Evolutionary conservation across 2,113 vertebrate species (phyloP), one percentile per base, ranked within the genome.

Genomic region (Peromyscus californicus): DNA sequence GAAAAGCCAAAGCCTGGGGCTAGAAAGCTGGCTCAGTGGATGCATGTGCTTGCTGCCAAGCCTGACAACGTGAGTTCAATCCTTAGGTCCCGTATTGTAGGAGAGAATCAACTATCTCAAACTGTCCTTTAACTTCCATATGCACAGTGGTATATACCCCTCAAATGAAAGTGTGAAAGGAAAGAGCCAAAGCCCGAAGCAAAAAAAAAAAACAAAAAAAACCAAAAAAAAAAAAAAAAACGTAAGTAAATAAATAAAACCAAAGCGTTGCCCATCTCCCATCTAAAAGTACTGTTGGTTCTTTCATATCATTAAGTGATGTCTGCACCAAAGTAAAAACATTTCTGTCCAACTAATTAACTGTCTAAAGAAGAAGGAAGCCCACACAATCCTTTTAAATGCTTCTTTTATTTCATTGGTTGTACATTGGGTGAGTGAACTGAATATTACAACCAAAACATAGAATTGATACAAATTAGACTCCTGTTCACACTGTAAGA

Each of bases 371-470:
- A 79, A 89, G 98, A 98, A 90, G 67, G 96, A 95, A 48, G 0
- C 8, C 95, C 19, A 94, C 82, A 0, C 54, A 94, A 84, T 98
- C 97, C 98, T 99, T 99, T 99, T 98, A 99, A 99, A 99, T 98
- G 98, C 98, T 99, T 98, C 97, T 98, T 99, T 99, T 99, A 99
- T 99, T 99, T 99, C 98, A 98, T 98, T 98, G 98, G 98, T 99
- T 99, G 98, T 98, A 99, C 98, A 99, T 98, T 98, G 98, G 98
- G 98, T 98, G 98, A 98, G 98, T 99, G 98, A 98, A 98, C 98
- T 98, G 98, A 99, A 98, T 98, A 98, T 98, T 98, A 99, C 99
- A 99, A 99, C 98, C 98, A 98, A 99, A 98, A 98, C 97, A 98
- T 97, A 98, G 93, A 99, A 98, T 98, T 98, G 98, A 98, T 99